Base-by-base conservation (phyloP, 1,140 invertebrate species). In the Drosophila nebulosa region DNA sequence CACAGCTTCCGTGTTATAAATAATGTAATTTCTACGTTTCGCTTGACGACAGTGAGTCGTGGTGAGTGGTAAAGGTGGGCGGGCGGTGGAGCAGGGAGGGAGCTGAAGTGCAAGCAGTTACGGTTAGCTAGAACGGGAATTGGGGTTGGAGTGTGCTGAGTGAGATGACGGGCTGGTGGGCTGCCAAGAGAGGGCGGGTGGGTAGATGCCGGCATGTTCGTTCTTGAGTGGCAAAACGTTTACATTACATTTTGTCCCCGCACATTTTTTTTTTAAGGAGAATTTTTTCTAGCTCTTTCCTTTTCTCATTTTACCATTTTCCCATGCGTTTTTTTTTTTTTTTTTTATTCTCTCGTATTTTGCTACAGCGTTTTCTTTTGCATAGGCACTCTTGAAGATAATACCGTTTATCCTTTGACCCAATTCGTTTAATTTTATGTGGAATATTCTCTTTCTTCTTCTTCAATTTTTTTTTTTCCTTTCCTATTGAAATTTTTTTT, bases 351-450 rank as follows among this genome's bases (percentile, higher is more conserved):
- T 27, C 18, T 26, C 51, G 62, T 53, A 27, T 46, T 22, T 51
- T 42, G 7, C 42, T 55, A 46, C 39, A 46, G 39, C 21, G 14
- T 21, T 21, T 68, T 63, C 69, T 61, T 66, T 78, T 60, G 50
- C 64, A 86, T 85, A 83, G 71, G 83, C n/a, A n/a, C 83, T 77
- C 78, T 88, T 88, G 55, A 81, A 88, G 83, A 88, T 88, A 88
- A 88, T 88, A 73, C 72, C 77, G 65, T 83, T 88, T 88, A 88
- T 88, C 83, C 85, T 88, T 73, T 88, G 83, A 88, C 83, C 83
- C 83, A 88, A 88, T 88, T 88, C 78, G 66, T 79, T 88, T 88
- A 88, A 83, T 88, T 86, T 86, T 36, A 64, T 69, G 36, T 57
- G 63, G 39, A 56, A 35, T 66, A 51, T 66, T 67, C 60, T 67